Evolutionary conservation across 2,113 vertebrate species (phyloP).

Genomic region (Percopsis transmontana): DNA sequence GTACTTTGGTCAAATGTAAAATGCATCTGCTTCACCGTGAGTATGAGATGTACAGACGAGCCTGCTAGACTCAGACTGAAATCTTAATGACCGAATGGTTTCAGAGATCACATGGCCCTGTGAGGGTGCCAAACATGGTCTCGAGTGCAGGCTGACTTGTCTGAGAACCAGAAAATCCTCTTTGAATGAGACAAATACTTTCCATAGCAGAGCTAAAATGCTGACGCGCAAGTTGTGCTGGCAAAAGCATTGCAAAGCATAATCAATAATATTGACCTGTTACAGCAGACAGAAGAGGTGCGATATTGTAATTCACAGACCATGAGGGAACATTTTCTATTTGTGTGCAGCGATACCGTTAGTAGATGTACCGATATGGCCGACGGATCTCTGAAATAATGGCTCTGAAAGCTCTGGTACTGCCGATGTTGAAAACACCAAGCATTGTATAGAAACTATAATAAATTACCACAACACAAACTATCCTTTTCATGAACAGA

Average conservation of each 20-base stretch:
- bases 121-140: background rate
- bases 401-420: too few relatives aligned
- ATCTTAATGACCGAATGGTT: constrained; percentile 3
- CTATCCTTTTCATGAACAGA: too few relatives aligned
- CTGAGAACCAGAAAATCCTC: background rate
- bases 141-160: background rate
- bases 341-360: background rate
- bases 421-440: too few relatives aligned
- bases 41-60: background rate
- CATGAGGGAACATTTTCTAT: background rate
- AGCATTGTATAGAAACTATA: too few relatives aligned
- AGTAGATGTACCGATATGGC: background rate
- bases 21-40: too few relatives aligned
- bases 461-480: too few relatives aligned
- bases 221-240: constrained; percentile 39
- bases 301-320: background rate
- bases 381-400: too few relatives aligned
- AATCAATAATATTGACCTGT: constrained; percentile 17
- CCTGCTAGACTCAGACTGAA: background rate
- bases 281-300: background rate
- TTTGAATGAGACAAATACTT: constrained; percentile 27
- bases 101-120: background rate
- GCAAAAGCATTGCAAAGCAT: background rate
- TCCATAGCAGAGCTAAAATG: constrained; percentile 18
- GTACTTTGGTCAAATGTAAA: too few relatives aligned